A percentile compares a stretch with the other conserved stretches of the same genome.
Evolutionary conservation across 2,888 invertebrate species (phyloP).

Genomic region (Phlogophora meticulosa): DNA sequence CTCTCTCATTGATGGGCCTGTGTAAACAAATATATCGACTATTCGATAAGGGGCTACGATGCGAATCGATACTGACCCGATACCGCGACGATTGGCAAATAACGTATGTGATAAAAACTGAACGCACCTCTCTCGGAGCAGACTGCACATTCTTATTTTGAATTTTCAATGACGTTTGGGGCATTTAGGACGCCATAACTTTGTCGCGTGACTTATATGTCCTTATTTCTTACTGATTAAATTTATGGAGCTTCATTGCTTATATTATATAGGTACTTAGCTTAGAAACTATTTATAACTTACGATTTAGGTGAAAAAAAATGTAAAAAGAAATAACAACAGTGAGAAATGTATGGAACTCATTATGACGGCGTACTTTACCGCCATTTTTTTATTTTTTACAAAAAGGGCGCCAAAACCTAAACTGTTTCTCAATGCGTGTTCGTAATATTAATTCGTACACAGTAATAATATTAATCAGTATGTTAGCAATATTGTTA

Average conservation of each 20-base stretch:
- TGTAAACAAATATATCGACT: slow-evolving; percentile 88
- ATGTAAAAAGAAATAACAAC: neutral
- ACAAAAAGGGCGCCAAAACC: slow-evolving; percentile 74
- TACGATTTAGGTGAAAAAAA: too few species aligned
- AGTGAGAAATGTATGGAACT: neutral
- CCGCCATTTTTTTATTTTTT: slow-evolving; percentile 52
- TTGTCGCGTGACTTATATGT: slow-evolving; percentile 38
- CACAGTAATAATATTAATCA: slow-evolving; percentile 60
- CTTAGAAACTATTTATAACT: too few species aligned
- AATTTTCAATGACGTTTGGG: slow-evolving; percentile 55
- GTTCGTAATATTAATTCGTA: slow-evolving; percentile 56
- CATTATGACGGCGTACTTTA: neutral
- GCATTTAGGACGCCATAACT: slow-evolving; percentile 40
- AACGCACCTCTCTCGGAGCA: slow-evolving; percentile 72
- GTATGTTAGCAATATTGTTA: slow-evolving; percentile 68
- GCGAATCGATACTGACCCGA: slow-evolving; percentile 86
- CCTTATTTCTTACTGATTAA: slow-evolving; percentile 22
- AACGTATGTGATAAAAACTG: slow-evolving; percentile 79
- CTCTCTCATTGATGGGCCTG: slow-evolving; percentile 85
- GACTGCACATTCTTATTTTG: slow-evolving; percentile 56
- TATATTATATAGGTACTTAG: neutral
- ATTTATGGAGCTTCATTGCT: neutral
- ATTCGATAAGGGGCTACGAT: slow-evolving; percentile 82
- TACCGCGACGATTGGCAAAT: slow-evolving; percentile 80
- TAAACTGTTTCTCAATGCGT: slow-evolving; percentile 71